Evolutionary conservation across 2,113 vertebrate species (phyloP).

Genomic region (Rhinolophus sinicus): DNA sequence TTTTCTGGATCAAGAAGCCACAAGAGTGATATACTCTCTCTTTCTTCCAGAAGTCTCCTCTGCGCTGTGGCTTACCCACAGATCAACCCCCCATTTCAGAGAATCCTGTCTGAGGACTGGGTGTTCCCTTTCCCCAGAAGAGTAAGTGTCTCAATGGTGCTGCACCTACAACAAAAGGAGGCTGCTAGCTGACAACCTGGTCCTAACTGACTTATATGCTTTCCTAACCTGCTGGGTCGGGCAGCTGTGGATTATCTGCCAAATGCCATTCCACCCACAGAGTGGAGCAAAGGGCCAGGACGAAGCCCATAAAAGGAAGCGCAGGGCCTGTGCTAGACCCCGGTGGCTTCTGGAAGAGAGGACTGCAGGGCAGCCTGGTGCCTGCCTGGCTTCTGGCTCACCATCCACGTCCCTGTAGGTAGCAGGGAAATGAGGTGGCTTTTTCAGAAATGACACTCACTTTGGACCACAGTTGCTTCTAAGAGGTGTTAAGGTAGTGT

Average conservation of each 20-base stretch:
- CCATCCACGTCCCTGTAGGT: neutral
- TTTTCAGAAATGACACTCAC: neutral
- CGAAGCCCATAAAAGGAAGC: conserved; percentile 31
- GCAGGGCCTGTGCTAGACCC: rapidly evolving
- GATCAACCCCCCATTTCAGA: neutral
- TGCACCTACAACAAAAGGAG: neutral
- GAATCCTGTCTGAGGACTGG: neutral
- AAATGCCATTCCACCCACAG: neutral
- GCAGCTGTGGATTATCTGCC: neutral
- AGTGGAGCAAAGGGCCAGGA: neutral
- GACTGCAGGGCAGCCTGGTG: neutral
- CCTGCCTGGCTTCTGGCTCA: neutral
- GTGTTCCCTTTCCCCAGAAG: neutral
- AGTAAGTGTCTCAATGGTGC: neutral
- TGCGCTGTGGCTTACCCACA: neutral
- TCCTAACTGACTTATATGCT: neutral
- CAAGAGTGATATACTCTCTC: neutral
- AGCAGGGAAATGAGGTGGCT: neutral
- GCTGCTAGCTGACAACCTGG: neutral
- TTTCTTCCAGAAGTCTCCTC: neutral
- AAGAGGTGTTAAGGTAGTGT: neutral
- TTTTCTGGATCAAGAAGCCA: neutral
- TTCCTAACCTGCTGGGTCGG: conserved; percentile 26
- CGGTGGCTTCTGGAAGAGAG: neutral
- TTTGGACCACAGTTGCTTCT: neutral